Evolutionary conservation across 2,113 vertebrate genomes (phyloP), one percentile per base, ranked within the genome.

Genomic region (Cinclus cinclus): DNA sequence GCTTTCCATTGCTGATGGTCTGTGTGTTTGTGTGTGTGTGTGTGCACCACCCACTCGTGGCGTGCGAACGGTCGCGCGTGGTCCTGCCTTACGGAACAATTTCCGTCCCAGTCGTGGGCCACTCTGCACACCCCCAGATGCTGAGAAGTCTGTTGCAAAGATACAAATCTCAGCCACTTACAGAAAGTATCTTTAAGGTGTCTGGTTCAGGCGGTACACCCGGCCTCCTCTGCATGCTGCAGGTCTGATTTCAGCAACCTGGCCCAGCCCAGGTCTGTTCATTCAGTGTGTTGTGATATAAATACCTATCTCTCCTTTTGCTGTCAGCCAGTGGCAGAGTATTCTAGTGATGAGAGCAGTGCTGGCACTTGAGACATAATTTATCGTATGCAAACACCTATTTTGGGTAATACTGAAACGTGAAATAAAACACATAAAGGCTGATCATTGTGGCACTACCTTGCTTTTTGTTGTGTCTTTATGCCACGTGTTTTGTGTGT

Each of bases 1-100:
- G 84, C 83, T 95, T 95, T 91, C 75, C 64, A 3, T 82, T 94
- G 82, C 86, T 89, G 84, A 71, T 41, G 81, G 77, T 89, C 33
- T 69, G 68, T 44, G 5, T 79, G 87, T 63, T 62, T 37, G 3
- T 85, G 14, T 16, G 39, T 68, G 49, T 81, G 67, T 49, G 2
- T 37, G 88, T 37, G 35, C 35, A 37, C 35, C 35, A 49, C 47
- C 35, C 52, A 15, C 52, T 10, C 0, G 0, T 10, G 81, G 56
- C 11, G 3, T 8, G 44, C 25, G 41, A 46, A 35, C 2, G 21
- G 58, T 80, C 23, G 1, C 3, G 1, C 6, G 0, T 65, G 90
- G 69, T 83, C 69, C 69, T 65, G 85, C 81, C 85, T 92, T 90
- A 67, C 53, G 28, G 64, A 35, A 62, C 71, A 5, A 2, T 64